Base-by-base conservation (phyloP, 2,797 vertebrate genomes). In the Muscicapa striata region DNA sequence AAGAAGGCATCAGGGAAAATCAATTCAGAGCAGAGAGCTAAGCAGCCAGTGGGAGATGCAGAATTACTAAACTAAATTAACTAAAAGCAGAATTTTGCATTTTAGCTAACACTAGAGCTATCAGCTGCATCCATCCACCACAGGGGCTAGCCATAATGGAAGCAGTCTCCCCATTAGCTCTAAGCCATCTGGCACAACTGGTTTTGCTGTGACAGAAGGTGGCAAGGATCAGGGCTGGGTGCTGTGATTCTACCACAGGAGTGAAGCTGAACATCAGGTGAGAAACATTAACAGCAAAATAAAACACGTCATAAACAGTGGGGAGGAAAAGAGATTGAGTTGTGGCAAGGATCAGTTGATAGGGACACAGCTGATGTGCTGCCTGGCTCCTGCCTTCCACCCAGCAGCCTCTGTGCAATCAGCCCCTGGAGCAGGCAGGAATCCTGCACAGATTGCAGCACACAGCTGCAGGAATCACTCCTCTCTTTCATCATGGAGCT, bases 361-460 rank as follows among this genome's bases (percentile, higher is more conserved):
- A 68, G 57, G 41, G 52, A 67, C 69, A 26, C 6, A 22, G 54
- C 0, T 72, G 21, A 8, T 41, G 2, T 18, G 27, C 9, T 26
- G 11, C 51, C 75, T 68, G 66, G 32, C 46, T 85, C 69, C 54
- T 48, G 49, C 5, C 36, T 36, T 62, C 54, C 48, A 64, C 27
- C 22, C 0, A n/a, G 27, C 26, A 86, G 27, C 57, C 72, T 40
- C 12, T 8, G 32, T 57, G 59, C 32, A 74, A 62, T 32, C 38
- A 40, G 21, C 1, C 20, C 46, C 36, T 90, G 54, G 1, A 1
- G 62, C 41, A 20, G 29, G 36, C 46, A 90, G 59, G 48, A 69
- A 4, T 3, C 46, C 32, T 40, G 41, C 2, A 6, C 40, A 16
- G 40, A 61, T 13, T 36, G 11, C 0, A 0, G 36, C 58, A 43